A percentile compares a stretch with the other conserved stretches of the same genome.
Conservation (phyloP, 2,113 vertebrate species). For the Phalacrocorax aristotelis region DNA sequence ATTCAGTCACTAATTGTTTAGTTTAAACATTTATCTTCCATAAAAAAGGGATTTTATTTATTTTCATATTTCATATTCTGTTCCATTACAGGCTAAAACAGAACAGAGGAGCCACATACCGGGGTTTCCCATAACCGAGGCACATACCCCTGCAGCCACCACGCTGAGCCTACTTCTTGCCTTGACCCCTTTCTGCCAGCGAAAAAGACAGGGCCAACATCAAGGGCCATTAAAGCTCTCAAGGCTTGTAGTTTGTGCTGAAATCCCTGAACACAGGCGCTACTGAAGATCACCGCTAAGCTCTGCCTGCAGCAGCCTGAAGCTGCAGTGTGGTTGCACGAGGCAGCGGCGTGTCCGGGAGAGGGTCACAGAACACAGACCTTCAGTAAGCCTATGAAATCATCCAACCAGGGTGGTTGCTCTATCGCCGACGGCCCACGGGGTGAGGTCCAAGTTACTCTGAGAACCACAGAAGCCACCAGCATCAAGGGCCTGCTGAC, state of each 20-base stretch:
- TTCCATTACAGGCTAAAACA: not conserved
- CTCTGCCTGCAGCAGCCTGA: not conserved
- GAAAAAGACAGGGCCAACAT: not conserved
- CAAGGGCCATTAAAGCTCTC: not conserved
- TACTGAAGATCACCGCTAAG: not conserved
- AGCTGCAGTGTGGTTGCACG: not conserved
- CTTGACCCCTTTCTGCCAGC: not conserved
- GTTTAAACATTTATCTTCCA: conserved; percentile 35
- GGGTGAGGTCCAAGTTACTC: not conserved
- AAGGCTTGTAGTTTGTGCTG: not conserved
- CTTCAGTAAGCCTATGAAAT: not conserved
- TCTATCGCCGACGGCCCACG: not conserved
- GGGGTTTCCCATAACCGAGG: not conserved
- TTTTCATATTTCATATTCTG: not conserved
- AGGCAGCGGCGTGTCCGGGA: not conserved
- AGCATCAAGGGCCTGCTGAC: not conserved
- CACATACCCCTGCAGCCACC: not conserved
- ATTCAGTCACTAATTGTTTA: conserved; percentile 29
- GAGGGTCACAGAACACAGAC: not conserved
- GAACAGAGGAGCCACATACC: not conserved
- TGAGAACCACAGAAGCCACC: not conserved
- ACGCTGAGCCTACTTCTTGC: not conserved
- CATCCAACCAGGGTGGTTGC: not conserved
- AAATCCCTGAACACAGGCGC: not conserved
- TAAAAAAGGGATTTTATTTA: not conserved